These are phyloP conservation scores for Panonychus citri DNA, from an alignment of 1,140 invertebrate species.

Conservation along the genomic window DNA sequence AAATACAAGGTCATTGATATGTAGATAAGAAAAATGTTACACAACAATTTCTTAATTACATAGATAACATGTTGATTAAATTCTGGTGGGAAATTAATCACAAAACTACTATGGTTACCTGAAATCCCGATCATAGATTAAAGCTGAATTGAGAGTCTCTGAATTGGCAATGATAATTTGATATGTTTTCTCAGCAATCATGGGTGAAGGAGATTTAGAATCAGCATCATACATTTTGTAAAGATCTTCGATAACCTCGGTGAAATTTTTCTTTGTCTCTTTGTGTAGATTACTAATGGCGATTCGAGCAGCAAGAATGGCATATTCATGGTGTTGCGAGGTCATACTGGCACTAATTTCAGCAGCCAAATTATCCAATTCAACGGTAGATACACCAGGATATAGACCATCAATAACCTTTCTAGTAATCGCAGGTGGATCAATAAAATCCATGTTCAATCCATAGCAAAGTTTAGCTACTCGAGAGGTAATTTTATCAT, in stretches of 20 bases:
- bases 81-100: too few relatives aligned
- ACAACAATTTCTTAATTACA: too few relatives aligned
- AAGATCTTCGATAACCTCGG: conserved; percentile 75
- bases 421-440: conserved; percentile 60
- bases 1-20: too few relatives aligned
- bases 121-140: conserved; percentile 93
- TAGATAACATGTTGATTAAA: too few relatives aligned
- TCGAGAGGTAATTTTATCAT: conserved; percentile 91
- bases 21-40: too few relatives aligned
- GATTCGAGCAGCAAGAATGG: conserved; percentile 76
- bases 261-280: conserved; percentile 73
- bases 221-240: conserved; percentile 45
- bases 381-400: conserved; percentile 81
- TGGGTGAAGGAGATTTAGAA: conserved; percentile 41
- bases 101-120: conserved; percentile 16
- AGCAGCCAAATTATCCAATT: conserved; percentile 87
- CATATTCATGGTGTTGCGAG: conserved; percentile 89
- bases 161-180: conserved; percentile 66
- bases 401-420: conserved; percentile 83
- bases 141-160: conserved; percentile 73
- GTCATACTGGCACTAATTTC: conserved; percentile 91
- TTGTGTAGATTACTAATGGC: conserved; percentile 94
- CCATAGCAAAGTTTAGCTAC: conserved; percentile 89
- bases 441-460: conserved; percentile 80
- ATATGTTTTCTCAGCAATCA: conserved; percentile 64